A percentile compares a stretch with the other conserved stretches of the same genome.
These are phyloP conservation scores for Chrysopilus asiliformis DNA, from an alignment of 2,888 invertebrate species.

Conservation along the genomic window DNA sequence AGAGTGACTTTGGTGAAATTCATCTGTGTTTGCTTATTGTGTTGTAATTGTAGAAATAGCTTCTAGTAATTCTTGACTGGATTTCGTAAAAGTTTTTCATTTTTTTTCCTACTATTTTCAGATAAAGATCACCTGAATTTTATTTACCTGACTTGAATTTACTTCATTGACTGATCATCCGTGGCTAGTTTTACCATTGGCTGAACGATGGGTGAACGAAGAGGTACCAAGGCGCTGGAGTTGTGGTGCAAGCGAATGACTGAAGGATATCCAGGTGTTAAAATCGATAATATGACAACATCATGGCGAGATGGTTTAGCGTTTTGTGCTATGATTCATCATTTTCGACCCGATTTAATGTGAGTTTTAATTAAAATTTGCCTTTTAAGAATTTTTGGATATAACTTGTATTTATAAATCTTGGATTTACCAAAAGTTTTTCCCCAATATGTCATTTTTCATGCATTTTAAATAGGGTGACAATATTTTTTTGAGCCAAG, in stretches of 20 bases:
- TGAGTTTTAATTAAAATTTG: constrained; percentile 43
- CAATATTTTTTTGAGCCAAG: too few relatives aligned
- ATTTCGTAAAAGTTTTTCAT: too few relatives aligned
- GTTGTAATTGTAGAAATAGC: too few relatives aligned
- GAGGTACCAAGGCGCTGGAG: constrained; percentile 82
- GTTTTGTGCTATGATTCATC: constrained; percentile 92
- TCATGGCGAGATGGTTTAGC: constrained; percentile 92
- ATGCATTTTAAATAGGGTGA: too few relatives aligned
- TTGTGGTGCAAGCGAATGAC: constrained; percentile 84
- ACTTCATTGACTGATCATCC: too few relatives aligned
- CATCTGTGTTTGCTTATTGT: too few relatives aligned
- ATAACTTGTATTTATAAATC: not conserved
- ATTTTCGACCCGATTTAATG: constrained; percentile 92
- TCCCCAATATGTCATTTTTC: not conserved
- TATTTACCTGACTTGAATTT: too few relatives aligned
- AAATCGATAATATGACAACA: constrained; percentile 87
- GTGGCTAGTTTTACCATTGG: not conserved
- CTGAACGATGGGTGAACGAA: constrained; percentile 59
- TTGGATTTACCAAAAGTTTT: not conserved
- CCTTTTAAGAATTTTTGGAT: not conserved
- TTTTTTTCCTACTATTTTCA: too few relatives aligned
- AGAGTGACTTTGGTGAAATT: too few relatives aligned
- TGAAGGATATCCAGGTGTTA: constrained; percentile 79
- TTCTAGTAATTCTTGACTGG: too few relatives aligned
- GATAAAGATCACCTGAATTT: too few relatives aligned